phyloP scores from a whole-genome alignment of 1,140 invertebrate species.

The Drosophila rhopaloa region DNA sequence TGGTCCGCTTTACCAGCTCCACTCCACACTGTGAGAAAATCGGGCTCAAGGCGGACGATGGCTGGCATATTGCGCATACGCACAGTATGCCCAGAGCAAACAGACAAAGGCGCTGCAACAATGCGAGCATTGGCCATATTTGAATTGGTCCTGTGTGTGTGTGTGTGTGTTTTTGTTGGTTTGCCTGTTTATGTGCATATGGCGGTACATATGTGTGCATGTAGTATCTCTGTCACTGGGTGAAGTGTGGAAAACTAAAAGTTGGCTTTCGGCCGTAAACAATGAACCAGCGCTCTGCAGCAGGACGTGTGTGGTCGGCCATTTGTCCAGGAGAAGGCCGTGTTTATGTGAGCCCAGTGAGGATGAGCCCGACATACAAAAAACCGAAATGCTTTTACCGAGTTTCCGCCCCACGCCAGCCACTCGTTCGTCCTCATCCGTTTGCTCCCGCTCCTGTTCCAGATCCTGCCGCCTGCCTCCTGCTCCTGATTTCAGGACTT shows the following conservation, averaged over 20 bases:
- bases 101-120: constrained; percentile 73
- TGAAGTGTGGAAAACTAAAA: constrained; percentile 79
- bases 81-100: constrained; percentile 72
- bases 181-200: constrained; percentile 1
- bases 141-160: constrained; percentile 55
- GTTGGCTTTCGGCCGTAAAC: constrained; percentile 71
- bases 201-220: constrained; percentile 1
- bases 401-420: constrained; percentile 73
- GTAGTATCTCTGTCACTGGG: constrained; percentile 42
- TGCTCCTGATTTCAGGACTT: constrained; percentile 5
- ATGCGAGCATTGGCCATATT: constrained; percentile 73
- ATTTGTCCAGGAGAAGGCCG: constrained; percentile 71
- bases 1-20: constrained; percentile 9
- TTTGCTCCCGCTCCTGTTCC: background rate
- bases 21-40: constrained; percentile 34
- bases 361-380: constrained; percentile 58
- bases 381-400: constrained; percentile 79
- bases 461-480: background rate
- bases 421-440: constrained; percentile 46
- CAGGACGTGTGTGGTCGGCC: constrained; percentile 67
- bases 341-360: constrained; percentile 61
- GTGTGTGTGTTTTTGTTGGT: constrained; percentile 17
- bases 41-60: constrained; percentile 22
- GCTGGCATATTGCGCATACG: constrained; percentile 79
- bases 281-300: constrained; percentile 54